Conservation (phyloP, 2,888 invertebrate species). For the Torymus aiolomorphi region DNA sequence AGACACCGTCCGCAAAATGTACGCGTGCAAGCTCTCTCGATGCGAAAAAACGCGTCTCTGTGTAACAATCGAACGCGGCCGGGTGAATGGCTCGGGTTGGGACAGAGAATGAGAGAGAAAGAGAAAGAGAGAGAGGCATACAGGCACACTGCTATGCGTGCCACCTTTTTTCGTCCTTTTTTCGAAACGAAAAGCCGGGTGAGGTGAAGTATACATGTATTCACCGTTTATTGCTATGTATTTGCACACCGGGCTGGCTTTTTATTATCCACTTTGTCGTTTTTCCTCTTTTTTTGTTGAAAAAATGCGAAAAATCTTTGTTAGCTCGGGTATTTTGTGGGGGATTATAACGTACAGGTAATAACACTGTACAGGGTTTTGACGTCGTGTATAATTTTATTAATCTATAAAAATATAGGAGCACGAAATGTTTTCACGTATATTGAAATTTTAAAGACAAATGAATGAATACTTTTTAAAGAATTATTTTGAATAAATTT, state of each 20-base stretch:
- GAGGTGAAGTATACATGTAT: neutral
- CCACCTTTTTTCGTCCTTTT: constrained; percentile 2
- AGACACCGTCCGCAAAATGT: constrained; percentile 4
- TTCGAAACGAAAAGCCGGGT: constrained; percentile 6
- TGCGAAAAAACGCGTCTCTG: constrained; percentile 12
- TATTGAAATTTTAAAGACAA: no score
- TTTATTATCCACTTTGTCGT: constrained; percentile 7
- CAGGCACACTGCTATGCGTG: neutral
- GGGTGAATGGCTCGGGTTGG: constrained; percentile 31
- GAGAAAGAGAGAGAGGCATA: no score
- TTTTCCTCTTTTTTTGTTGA: neutral
- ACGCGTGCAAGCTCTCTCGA: neutral
- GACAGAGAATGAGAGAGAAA: no score
- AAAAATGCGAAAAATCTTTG: constrained; percentile 8
- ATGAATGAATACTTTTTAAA: no score
- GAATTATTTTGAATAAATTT: no score
- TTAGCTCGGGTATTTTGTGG: neutral
- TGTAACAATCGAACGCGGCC: constrained; percentile 50
- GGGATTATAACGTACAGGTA: no score
- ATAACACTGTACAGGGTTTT: no score
- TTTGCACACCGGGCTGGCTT: neutral
- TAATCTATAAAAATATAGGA: no score
- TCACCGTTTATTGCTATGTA: constrained; percentile 22
- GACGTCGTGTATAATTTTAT: no score
- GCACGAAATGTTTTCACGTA: no score